Evolutionary conservation across 2,888 invertebrate species (phyloP).

Genomic region (Camptogramma bilineatum): DNA sequence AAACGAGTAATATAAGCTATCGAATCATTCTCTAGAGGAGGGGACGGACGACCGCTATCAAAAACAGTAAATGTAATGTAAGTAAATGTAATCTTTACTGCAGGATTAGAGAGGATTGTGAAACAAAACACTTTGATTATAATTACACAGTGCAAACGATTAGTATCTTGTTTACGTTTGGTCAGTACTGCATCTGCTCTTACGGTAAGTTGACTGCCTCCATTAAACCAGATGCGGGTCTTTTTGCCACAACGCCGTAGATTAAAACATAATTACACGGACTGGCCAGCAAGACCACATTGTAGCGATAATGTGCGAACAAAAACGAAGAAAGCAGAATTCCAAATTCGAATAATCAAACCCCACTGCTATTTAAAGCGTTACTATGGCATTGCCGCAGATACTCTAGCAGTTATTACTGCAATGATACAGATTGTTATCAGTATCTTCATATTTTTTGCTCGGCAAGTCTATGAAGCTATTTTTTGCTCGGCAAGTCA

Average conservation of each 20-base stretch:
- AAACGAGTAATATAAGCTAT: no score
- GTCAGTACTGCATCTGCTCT: constrained; percentile 6
- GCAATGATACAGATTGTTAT: background rate
- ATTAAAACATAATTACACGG: constrained; percentile 13
- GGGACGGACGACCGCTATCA: background rate
- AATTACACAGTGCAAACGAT: background rate
- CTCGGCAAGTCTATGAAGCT: no score
- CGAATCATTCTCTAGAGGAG: no score
- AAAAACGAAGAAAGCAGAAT: constrained; percentile 33
- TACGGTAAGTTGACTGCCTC: constrained; percentile 9
- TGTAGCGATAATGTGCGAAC: constrained; percentile 11
- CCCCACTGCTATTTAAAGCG: background rate
- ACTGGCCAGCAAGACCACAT: constrained; percentile 9
- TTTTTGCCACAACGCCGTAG: constrained; percentile 11
- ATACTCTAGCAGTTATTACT: background rate
- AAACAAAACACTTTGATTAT: background rate
- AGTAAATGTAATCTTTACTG: background rate
- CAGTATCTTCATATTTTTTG: background rate
- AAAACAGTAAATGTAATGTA: background rate
- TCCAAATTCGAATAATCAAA: constrained; percentile 12
- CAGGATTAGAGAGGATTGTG: background rate
- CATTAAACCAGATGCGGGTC: constrained; percentile 14
- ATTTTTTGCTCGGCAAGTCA: background rate
- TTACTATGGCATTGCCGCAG: background rate
- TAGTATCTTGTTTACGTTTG: background rate